A percentile compares a stretch with the other conserved stretches of the same genome.
phyloP scores from a whole-genome alignment of 2,888 invertebrate species.

The Drosophila vallismaia region DNA sequence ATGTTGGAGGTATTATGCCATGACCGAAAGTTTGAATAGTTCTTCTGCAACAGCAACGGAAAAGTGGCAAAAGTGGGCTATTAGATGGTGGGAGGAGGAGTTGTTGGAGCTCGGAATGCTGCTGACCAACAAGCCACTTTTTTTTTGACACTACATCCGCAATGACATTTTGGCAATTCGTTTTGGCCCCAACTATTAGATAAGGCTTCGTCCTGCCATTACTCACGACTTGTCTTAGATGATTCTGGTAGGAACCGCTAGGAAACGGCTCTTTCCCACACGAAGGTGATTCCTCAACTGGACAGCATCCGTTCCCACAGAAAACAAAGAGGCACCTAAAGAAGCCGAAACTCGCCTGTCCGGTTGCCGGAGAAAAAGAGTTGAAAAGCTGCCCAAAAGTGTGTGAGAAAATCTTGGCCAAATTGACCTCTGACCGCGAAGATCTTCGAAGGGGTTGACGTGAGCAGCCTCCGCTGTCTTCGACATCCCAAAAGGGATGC shows the following conservation, averaged over 20 bases:
- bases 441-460: conserved; percentile 61
- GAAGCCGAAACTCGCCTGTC: conserved; percentile 56
- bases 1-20: conserved; percentile 76
- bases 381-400: conserved; percentile 63
- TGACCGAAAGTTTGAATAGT: conserved; percentile 76
- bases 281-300: conserved; percentile 61
- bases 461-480: conserved; percentile 51
- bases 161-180: conserved; percentile 62
- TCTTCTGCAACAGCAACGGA: conserved; percentile 58
- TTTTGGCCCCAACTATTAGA: conserved; percentile 58
- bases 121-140: conserved; percentile 49
- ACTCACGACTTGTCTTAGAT: conserved; percentile 61
- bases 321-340: conserved; percentile 18
- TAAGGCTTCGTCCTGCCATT: conserved; percentile 59
- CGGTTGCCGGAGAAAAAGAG: conserved; percentile 62
- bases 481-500: conserved; percentile 4
- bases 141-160: conserved; percentile 23
- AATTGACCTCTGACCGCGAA: conserved; percentile 75
- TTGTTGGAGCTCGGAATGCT: conserved; percentile 35
- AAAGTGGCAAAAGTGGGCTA: conserved; percentile 7
- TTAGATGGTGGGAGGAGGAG: not conserved
- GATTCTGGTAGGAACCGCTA: conserved; percentile 26
- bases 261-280: conserved; percentile 51
- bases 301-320: conserved; percentile 65
- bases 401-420: conserved; percentile 77